phyloP scores from a whole-genome alignment of 2,797 vertebrate species.

The Arctocebus calabarensis region DNA sequence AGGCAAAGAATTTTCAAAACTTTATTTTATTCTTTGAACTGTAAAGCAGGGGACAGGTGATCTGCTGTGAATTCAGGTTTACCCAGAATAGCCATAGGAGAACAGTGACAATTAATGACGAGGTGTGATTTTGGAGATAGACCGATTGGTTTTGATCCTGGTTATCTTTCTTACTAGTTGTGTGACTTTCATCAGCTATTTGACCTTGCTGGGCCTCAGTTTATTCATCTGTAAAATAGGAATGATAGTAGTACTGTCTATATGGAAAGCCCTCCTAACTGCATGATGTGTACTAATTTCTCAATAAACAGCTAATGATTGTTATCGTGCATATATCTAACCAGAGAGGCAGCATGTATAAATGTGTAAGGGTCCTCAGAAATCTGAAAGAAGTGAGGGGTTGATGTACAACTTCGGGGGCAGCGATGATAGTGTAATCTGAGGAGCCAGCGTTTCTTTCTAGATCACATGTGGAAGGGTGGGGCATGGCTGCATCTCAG shows the following conservation, averaged over 20 bases:
- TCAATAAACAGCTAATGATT: not conserved
- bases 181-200: not conserved
- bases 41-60: not conserved
- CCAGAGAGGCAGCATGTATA: not conserved
- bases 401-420: not conserved
- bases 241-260: not conserved
- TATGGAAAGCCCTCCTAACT: not conserved
- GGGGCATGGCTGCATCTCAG: not conserved
- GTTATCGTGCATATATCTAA: not conserved
- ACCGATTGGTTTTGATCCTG: not conserved
- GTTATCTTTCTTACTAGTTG: not conserved
- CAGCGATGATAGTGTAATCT: not conserved
- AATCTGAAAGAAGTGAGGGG: not conserved
- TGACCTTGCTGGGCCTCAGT: not conserved
- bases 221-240: not conserved
- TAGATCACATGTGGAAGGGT: fast-evolving
- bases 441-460: not conserved
- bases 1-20: conserved; percentile 23
- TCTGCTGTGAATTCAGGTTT: not conserved
- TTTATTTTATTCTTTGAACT: not conserved
- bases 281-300: not conserved
- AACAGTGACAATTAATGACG: not conserved
- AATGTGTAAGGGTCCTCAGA: not conserved
- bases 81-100: not conserved
- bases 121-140: not conserved